Conservation (phyloP, 2,888 invertebrate species). For the Leuctra nigra region DNA sequence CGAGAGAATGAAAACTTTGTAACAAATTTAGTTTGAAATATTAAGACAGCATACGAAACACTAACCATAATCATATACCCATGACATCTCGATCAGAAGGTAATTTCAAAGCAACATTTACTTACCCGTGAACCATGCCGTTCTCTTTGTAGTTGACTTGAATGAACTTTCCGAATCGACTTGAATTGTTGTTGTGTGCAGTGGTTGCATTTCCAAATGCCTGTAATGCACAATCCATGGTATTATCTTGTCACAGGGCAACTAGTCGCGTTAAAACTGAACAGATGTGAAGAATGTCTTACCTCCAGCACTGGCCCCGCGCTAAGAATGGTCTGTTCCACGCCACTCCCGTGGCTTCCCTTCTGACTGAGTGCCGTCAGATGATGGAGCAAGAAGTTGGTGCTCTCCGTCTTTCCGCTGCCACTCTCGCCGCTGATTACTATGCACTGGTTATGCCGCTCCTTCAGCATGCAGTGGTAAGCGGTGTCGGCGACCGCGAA, state of each 20-base stretch:
- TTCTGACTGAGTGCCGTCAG: conserved; percentile 92
- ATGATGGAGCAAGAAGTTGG: conserved; percentile 91
- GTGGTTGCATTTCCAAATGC: conserved; percentile 99
- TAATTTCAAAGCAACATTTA: conserved; percentile 20
- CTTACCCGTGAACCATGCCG: conserved; percentile 93
- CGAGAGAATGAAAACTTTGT: too few species aligned
- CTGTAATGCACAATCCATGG: too few species aligned
- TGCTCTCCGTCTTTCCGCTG: conserved; percentile 95
- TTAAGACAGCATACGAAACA: too few species aligned
- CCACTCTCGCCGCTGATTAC: conserved; percentile 94
- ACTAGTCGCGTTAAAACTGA: too few species aligned
- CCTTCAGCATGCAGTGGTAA: conserved; percentile 90
- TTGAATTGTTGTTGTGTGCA: conserved; percentile 95
- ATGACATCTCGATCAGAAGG: too few species aligned
- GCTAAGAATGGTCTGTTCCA: conserved; percentile 92
- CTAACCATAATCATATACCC: too few species aligned
- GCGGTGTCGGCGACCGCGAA: conserved; percentile 94
- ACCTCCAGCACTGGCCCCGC: conserved; percentile 92
- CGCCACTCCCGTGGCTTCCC: conserved; percentile 89
- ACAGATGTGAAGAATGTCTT: conserved; percentile 14
- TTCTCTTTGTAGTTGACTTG: conserved; percentile 97
- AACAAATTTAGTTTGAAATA: too few species aligned
- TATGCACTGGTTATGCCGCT: conserved; percentile 86
- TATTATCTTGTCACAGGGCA: too few species aligned
- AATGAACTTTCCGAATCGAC: conserved; percentile 95